Conservation (phyloP, 2,797 vertebrate genomes). For the Pitangus sulphuratus region DNA sequence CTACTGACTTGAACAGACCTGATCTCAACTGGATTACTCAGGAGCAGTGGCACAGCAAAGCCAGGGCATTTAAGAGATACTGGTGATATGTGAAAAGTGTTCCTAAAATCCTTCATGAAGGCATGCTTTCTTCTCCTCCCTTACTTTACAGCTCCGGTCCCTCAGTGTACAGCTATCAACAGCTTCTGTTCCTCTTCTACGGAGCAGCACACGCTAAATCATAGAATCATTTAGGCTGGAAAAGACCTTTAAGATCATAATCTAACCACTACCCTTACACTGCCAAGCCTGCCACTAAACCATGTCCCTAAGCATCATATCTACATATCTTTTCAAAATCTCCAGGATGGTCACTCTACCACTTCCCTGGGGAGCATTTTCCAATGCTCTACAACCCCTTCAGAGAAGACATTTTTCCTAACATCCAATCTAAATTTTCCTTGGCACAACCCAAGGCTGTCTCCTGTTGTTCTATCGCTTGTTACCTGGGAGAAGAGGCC, state of each 20-base stretch:
- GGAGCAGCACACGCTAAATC: neutral
- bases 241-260: neutral
- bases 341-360: neutral
- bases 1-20: neutral
- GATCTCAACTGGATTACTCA: neutral
- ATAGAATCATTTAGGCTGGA: neutral
- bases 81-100: neutral
- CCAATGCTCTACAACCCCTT: neutral
- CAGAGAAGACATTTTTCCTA: neutral
- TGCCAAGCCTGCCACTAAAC: neutral
- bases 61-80: neutral
- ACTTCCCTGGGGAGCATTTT: neutral
- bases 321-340: accelerated
- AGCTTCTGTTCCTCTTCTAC: neutral
- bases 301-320: neutral
- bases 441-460: neutral
- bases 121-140: neutral
- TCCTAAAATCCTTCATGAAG: neutral
- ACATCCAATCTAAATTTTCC: neutral
- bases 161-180: neutral
- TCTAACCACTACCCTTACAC: neutral
- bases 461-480: neutral
- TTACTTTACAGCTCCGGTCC: neutral
- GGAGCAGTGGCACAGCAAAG: neutral
- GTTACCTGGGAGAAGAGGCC: neutral